Evolutionary conservation across 1,140 invertebrate genomes (phyloP).

Genomic region (Meloidogyne floridensis): DNA sequence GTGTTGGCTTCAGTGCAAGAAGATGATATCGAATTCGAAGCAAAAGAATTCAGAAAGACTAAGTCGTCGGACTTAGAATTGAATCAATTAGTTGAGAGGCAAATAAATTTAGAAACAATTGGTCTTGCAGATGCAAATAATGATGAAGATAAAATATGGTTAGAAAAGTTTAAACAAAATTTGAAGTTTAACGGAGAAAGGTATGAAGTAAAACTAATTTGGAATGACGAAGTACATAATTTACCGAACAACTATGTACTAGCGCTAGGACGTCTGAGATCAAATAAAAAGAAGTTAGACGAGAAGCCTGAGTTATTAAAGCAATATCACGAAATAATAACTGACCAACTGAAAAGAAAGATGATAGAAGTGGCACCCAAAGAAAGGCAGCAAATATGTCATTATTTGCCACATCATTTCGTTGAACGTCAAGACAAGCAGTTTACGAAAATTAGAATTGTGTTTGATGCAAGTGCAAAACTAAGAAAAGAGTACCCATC

Average conservation of each 20-base stretch:
- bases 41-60: not conserved
- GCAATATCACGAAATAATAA: conserved; percentile 16
- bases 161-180: conserved; percentile 6
- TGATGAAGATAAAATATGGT: not conserved
- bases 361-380: not conserved
- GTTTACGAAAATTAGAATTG: conserved; percentile 8
- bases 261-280: not conserved
- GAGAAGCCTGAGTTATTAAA: conserved; percentile 1
- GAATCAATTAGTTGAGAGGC: not conserved
- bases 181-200: too few relatives aligned
- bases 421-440: not conserved
- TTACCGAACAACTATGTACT: conserved; percentile 28
- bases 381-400: not conserved
- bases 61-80: not conserved
- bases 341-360: not conserved
- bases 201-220: too few relatives aligned
- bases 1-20: not conserved
- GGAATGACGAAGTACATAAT: not conserved
- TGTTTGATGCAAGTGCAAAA: conserved; percentile 7
- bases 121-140: conserved; percentile 1
- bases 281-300: not conserved
- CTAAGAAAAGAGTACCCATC: not conserved
- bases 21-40: not conserved
- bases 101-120: not conserved
- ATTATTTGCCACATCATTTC: conserved; percentile 6